Evolutionary conservation across 2,113 vertebrate genomes (phyloP).

Genomic region (Cyprinodon variegatus): DNA sequence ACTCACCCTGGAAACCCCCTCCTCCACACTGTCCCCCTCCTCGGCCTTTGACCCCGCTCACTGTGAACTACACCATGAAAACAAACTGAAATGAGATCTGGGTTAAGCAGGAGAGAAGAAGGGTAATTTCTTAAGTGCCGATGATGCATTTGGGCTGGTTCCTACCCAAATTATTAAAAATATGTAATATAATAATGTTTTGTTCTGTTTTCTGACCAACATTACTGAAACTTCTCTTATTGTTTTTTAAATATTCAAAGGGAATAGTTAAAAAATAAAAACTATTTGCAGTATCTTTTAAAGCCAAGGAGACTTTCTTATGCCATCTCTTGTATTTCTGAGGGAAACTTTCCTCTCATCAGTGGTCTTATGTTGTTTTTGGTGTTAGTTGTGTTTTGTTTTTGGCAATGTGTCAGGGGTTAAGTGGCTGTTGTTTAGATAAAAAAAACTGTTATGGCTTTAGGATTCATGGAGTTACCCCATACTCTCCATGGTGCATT

Average conservation of each 20-base stretch:
- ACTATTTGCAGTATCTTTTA: no score
- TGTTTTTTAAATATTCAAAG: no score
- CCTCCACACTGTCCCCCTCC: neutral
- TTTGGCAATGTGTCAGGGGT: neutral
- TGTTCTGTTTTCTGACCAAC: neutral
- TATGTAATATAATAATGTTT: neutral
- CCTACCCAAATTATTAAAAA: neutral
- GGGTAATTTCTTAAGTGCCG: neutral
- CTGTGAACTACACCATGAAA: conserved; percentile 5
- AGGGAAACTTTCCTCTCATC: neutral
- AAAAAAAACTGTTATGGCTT: neutral
- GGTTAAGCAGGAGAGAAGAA: neutral
- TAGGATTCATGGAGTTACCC: neutral
- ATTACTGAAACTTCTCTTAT: no score
- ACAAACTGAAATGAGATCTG: conserved; percentile 45
- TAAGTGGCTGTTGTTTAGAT: conserved; percentile 7
- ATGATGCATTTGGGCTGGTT: neutral
- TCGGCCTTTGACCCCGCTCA: conserved; percentile 24
- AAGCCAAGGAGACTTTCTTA: no score
- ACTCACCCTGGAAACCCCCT: neutral
- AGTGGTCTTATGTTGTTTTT: neutral
- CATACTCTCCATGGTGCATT: neutral
- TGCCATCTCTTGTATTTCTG: neutral
- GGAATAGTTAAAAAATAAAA: no score
- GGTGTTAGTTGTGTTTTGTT: neutral